Evolutionary conservation across 2,888 invertebrate species (phyloP), one percentile per base, ranked within the genome.

Genomic region (Dryocosmus kuriphilus): DNA sequence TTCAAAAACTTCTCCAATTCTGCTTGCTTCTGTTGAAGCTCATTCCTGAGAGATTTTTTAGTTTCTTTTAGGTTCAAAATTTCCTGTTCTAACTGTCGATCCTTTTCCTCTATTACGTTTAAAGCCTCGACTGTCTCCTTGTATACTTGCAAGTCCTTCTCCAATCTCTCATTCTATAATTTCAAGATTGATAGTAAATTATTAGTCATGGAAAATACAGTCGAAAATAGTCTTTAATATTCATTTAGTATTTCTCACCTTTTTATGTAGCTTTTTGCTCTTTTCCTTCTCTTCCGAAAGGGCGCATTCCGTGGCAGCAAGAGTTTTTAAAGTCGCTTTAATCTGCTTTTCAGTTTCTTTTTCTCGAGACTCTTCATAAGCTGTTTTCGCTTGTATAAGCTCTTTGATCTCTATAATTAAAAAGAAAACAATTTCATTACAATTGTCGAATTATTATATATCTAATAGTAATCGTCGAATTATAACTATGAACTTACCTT

Each of bases 1-100:
- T 81, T 86, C 75, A 77, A 85, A 55, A 90, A 90, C 2, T 85
- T 73, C 35, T 87, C 84, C 84, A 90, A 86, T 77, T 90, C 89
- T 2, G 76, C 82, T 9, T 88, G 86, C 35, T 85, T 87, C 22
- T 85, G 82, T 2, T 73, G 46, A 1, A 90, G 22, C 30, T 38
- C 74, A 2, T 73, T 82, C 22, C 81, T 84, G 2, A 90, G 62
- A 22, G 86, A 85, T 0, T 85, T 84, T 9, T 85, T 85, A 11
- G 77, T 74, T 19, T 57, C 60, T 76, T 81, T 83, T 16, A 90
- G 63, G 19, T 82, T 81, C n/a, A 85, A 85, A 24, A 80, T 83
- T 57, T 89, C 88, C 0, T 35, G n/a, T 61, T 86, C 82, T 14
- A 84, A 84, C 9, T 84, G 83, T 5, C 84, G 77, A 2, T 83